phyloP scores from a whole-genome alignment of 2,797 vertebrate species.

The Propithecus perrieri region DNA sequence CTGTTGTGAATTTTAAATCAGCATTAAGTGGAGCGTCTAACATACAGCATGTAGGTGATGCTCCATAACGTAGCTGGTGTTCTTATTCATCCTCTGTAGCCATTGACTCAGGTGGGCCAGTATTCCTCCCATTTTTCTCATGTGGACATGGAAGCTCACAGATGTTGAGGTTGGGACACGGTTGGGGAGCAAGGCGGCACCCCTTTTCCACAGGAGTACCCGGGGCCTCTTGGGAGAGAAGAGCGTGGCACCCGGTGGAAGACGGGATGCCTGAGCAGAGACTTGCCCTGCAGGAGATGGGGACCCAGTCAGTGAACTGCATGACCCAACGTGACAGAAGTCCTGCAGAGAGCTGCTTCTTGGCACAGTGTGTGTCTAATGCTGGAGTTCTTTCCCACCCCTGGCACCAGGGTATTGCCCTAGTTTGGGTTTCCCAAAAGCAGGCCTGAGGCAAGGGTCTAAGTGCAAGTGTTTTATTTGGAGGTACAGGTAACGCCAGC shows the following conservation, averaged over 20 bases:
- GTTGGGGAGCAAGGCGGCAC: neutral
- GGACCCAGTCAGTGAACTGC: neutral
- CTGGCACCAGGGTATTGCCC: neutral
- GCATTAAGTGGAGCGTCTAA: neutral
- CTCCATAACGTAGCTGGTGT: neutral
- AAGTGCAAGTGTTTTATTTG: neutral
- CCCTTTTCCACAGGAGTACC: neutral
- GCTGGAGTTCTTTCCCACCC: neutral
- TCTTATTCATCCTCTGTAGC: neutral
- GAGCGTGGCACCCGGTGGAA: neutral
- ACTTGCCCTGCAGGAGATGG: neutral
- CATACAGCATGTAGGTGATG: rapidly evolving
- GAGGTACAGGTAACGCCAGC: neutral
- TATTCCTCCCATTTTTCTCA: neutral
- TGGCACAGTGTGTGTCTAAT: neutral
- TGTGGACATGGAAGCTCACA: neutral
- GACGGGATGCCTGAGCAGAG: neutral
- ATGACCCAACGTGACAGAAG: neutral
- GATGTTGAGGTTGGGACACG: neutral
- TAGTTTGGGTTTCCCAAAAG: neutral
- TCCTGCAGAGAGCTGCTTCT: neutral
- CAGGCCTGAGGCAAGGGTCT: neutral
- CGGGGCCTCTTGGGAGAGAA: neutral
- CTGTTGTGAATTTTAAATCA: neutral
- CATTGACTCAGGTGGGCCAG: neutral